Evolutionary conservation across 2,888 invertebrate genomes (phyloP), one percentile per base, ranked within the genome.

Genomic region (Drosophila putrida): DNA sequence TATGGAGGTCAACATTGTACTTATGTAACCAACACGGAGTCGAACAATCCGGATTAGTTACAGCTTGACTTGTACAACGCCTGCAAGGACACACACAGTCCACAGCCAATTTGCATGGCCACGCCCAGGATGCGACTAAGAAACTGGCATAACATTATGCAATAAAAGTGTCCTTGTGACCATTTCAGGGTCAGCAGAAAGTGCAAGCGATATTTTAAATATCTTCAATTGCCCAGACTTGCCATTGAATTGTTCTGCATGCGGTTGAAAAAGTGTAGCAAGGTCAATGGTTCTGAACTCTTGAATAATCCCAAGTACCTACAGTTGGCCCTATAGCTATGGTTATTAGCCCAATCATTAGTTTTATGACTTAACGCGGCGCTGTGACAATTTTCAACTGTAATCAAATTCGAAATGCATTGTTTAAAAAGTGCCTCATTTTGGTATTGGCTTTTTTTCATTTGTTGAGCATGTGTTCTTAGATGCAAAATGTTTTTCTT

Each of bases 181-280:
- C 47, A 39, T n/a, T 53, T 61, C 68, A 82, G 78, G 82, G 87
- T 55, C 82, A 66, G 35, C 38, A 69, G 72, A 85, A 86, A 85
- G 89, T 79, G 84, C 84, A 88, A 83, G 89, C 70, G 66, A 13
- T n/a, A 55, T 27, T 55, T 69, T 66, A 69, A 75, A 61, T 68
- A 62, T 78, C 65, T 41, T n/a, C n/a, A n/a, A n/a, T n/a, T n/a
- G n/a, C n/a, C n/a, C n/a, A n/a, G n/a, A n/a, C n/a, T n/a, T n/a
- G n/a, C n/a, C n/a, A n/a, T 44, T 31, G 41, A 44, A 38, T 35
- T 44, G 35, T 49, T 15, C 43, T 15, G 11, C 6, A 33, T 84
- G 86, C 59, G 81, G 85, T 80, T 63, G 53, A 59, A 55, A 58
- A 87, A 86, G 39, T 87, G 84, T 80, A 69, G 82, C 89, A 87